A percentile compares a stretch with the other conserved stretches of the same genome.
Conservation (phyloP, 2,797 vertebrate genomes). For the Podarcis siculus region DNA sequence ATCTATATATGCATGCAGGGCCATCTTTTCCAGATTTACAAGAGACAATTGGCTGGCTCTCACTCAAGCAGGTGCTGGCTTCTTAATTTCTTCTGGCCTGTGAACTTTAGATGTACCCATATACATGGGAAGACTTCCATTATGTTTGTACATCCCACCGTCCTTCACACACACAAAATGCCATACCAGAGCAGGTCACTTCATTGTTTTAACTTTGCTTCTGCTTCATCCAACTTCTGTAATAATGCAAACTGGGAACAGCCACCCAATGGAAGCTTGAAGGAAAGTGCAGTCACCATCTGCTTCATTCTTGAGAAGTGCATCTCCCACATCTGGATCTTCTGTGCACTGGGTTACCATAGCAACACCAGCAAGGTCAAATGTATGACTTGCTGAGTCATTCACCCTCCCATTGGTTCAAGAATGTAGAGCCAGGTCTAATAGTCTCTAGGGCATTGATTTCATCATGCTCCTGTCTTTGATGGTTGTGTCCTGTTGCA, state of each 20-base stretch:
- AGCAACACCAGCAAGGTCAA: too few species aligned
- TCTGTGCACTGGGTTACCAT: too few species aligned
- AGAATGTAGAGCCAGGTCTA: too few species aligned
- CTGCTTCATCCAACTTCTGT: not conserved
- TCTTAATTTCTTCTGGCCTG: not conserved
- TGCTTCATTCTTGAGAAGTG: not conserved
- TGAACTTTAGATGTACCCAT: not conserved
- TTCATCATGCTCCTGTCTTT: too few species aligned
- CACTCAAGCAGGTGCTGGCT: too few species aligned
- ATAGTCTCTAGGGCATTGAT: too few species aligned
- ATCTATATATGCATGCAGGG: too few species aligned
- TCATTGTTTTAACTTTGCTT: not conserved
- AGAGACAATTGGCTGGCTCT: not conserved
- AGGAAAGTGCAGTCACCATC: not conserved
- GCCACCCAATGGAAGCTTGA: not conserved
- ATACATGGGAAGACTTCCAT: not conserved
- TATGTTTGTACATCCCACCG: not conserved
- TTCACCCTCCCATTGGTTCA: too few species aligned
- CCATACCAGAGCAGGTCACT: not conserved
- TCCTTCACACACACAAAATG: too few species aligned
- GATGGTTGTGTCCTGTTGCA: too few species aligned
- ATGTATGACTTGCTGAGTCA: too few species aligned
- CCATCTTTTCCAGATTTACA: not conserved
- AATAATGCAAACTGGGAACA: not conserved
- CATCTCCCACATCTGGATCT: not conserved